Evolutionary conservation across 2,888 invertebrate genomes (phyloP), one percentile per base, ranked within the genome.

Genomic region (Chloromyia formosa): DNA sequence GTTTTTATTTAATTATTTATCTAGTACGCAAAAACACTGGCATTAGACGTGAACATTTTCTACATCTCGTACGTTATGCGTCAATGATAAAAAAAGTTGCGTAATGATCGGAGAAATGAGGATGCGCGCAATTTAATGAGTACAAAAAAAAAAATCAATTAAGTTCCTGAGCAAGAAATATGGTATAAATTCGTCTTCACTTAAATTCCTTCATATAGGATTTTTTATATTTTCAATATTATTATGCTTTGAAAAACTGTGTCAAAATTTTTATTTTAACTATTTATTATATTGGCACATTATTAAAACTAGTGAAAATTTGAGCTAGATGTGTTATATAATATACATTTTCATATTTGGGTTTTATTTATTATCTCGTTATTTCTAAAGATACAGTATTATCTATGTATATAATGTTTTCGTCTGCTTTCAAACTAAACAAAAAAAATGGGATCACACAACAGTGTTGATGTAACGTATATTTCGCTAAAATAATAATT

Each of bases 81-180:
- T n/a, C n/a, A n/a, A n/a, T n/a, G n/a, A n/a, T n/a, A n/a, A n/a
- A n/a, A n/a, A 49, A 49, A 49, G 5, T 7, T 12, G 10, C 49
- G 3, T 49, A n/a, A 49, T 49, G 10, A 49, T 49, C 49, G 49
- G 12, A 12, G 49, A 49, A 49, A 49, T 49, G 49, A 49, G 49
- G 3, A 49, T 49, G 49, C 3, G 16, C 49, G 3, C 3, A 49
- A 49, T n/a, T 49, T 12, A 7, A 49, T 49, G 49, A 49, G 2
- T 35, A 4, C 27, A 35, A 35, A 35, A 35, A 49, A 49, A 7
- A n/a, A 1, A 49, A n/a, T 49, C 1, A 49, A 66, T 14, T 66
- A 66, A 66, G 20, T 66, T 66, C 66, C 66, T 66, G 66, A 66
- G 66, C 45, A 66, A 45, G 49, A 56, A 22, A 35, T 35, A 35